Evolutionary conservation across 2,888 invertebrate species (phyloP), one percentile per base, ranked within the genome.

Genomic region (Neoaliturus tenellus): DNA sequence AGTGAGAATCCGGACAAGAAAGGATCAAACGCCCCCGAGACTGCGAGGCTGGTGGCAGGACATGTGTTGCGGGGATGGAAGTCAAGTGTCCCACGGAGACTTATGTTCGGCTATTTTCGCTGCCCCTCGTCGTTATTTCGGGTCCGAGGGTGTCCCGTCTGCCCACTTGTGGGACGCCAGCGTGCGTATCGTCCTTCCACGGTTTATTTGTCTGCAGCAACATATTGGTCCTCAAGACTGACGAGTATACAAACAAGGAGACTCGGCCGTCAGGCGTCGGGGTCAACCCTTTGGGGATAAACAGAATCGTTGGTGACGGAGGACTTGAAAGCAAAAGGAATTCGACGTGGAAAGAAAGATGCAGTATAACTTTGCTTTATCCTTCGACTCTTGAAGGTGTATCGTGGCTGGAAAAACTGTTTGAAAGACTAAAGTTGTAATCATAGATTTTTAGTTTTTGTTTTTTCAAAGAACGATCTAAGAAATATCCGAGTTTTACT

Each of bases 21-120:
- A 14, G 62, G 62, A 62, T 62, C 62, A 62, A 62, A 62, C 28
- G 28, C 4, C 4, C 51, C n/a, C 51, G 39, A n/a, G n/a, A n/a
- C 8, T 14, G 6, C 44, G 44, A 14, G 48, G 5, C 12, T 55
- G 62, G 62, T 62, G 62, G 62, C 62, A 39, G 69, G 39, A 69
- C 35, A 35, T 8, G 39, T n/a, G 39, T 1, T 5, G 71, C 5
- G 41, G 71, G 23, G 41, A n/a, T 25, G 41, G 39, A 23, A 69
- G 69, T 69, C 69, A 69, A 67, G 69, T 69, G 69, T 69, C 31
- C 44, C 71, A 81, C 71, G 41, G 69, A 39, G 69, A 81, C 31
- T 69, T 81, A 81, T 81, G 41, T 48, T 41, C 31, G 81, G 81
- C 81, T 81, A 81, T 81, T 81, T 81, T 33, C 17, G 81, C 81